These are phyloP conservation scores for Drosophila virilis DNA, from an alignment of 1,140 invertebrate genomes.

Conservation along the genomic window DNA sequence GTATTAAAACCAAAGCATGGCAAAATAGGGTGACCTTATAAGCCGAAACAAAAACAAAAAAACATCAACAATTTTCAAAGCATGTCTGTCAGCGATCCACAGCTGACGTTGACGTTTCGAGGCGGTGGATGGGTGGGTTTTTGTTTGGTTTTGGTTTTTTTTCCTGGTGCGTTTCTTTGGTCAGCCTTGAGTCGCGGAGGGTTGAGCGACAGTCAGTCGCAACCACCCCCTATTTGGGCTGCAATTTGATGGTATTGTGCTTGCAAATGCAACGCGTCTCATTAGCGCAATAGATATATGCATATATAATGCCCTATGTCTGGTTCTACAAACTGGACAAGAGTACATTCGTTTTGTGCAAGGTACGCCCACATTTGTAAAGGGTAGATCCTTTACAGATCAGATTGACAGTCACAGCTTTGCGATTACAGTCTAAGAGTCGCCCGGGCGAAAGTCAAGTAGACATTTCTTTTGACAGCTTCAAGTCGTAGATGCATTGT, in stretches of 20 bases:
- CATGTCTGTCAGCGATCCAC: slow-evolving; percentile 17
- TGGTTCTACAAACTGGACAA: not conserved
- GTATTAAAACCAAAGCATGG: slow-evolving; percentile 7
- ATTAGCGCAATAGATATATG: slow-evolving; percentile 73
- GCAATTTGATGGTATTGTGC: slow-evolving; percentile 16
- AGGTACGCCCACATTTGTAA: too few species aligned
- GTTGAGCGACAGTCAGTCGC: slow-evolving; percentile 6
- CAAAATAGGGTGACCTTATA: slow-evolving; percentile 69
- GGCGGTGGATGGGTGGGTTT: slow-evolving; percentile 8
- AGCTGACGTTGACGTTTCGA: slow-evolving; percentile 21
- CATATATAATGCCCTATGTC: slow-evolving; percentile 54
- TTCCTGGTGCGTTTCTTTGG: slow-evolving; percentile 27
- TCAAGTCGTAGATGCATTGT: too few species aligned
- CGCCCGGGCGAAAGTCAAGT: too few species aligned
- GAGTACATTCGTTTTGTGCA: too few species aligned
- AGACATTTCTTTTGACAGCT: too few species aligned
- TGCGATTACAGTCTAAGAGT: too few species aligned
- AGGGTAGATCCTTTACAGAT: too few species aligned
- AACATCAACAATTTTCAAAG: slow-evolving; percentile 11
- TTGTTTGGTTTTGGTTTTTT: slow-evolving; percentile 1
- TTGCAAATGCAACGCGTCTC: slow-evolving; percentile 38
- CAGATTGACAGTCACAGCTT: too few species aligned
- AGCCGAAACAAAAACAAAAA: slow-evolving; percentile 43
- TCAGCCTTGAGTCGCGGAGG: slow-evolving; percentile 17
- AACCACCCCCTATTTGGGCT: slow-evolving; percentile 29